These are phyloP conservation scores for Liolophura sinensis DNA, from an alignment of 1,140 invertebrate genomes.

Conservation along the genomic window DNA sequence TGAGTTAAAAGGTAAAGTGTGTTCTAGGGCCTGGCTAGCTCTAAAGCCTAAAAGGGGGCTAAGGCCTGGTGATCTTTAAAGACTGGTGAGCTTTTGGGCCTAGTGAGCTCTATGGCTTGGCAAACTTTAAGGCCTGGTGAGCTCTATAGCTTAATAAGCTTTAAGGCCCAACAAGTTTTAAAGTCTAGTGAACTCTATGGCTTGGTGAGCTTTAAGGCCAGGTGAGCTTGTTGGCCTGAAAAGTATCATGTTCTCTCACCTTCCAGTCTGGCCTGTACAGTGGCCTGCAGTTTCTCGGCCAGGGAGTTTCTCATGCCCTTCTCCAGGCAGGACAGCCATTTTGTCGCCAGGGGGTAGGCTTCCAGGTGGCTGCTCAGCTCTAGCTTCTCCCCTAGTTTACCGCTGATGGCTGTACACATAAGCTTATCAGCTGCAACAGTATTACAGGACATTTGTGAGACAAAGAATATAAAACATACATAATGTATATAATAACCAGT, in stretches of 20 bases:
- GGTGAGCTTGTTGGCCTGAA: neutral
- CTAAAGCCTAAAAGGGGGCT: too few species aligned
- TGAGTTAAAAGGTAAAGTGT: too few species aligned
- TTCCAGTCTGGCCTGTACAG: constrained; percentile 51
- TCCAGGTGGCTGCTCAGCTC: constrained; percentile 41
- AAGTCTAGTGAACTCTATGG: neutral
- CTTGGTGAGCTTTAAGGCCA: neutral
- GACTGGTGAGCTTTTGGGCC: too few species aligned
- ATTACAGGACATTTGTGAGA: neutral
- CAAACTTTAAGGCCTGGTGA: too few species aligned
- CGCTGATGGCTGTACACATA: constrained; percentile 42
- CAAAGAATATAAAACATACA: too few species aligned
- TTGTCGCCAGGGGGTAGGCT: constrained; percentile 37
- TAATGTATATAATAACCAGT: too few species aligned
- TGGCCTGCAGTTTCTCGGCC: constrained; percentile 43
- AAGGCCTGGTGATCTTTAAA: too few species aligned
- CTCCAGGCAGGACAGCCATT: constrained; percentile 51
- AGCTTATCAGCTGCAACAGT: constrained; percentile 50
- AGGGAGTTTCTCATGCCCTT: constrained; percentile 52
- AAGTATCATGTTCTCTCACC: constrained; percentile 15
- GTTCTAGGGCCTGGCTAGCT: too few species aligned
- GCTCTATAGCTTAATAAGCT: too few species aligned
- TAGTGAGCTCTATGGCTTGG: too few species aligned
- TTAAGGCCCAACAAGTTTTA: neutral
- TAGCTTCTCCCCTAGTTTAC: constrained; percentile 45